A percentile compares a stretch with the other conserved stretches of the same genome.
Conservation (phyloP, 1,140 invertebrate species). For the Papilio polytes region DNA sequence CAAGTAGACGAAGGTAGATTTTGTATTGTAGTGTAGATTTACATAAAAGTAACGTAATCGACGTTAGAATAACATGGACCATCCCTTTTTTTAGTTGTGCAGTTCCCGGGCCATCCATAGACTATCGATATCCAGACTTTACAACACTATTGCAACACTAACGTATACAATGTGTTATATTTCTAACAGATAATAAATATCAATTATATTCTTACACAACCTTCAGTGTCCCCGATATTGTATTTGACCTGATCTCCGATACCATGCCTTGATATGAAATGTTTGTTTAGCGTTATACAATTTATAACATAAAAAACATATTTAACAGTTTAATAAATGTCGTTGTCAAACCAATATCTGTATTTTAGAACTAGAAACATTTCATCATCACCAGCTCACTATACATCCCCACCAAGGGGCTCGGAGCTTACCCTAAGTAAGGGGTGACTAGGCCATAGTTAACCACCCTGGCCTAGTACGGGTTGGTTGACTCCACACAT, state of each 20-base stretch:
- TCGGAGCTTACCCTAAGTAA: too few species aligned
- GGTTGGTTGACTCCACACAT: too few species aligned
- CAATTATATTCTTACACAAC: constrained; percentile 28
- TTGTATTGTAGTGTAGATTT: neutral
- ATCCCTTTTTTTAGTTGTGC: constrained; percentile 31
- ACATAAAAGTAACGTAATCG: neutral
- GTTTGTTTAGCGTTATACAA: neutral
- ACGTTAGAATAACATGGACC: neutral
- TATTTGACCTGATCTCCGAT: constrained; percentile 8
- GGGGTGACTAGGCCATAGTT: too few species aligned
- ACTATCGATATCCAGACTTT: constrained; percentile 23
- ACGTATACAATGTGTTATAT: constrained; percentile 21
- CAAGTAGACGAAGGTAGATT: neutral
- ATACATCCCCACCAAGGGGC: too few species aligned
- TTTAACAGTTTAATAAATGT: neutral
- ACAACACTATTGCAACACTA: constrained; percentile 24
- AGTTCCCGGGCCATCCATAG: constrained; percentile 39
- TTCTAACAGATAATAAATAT: constrained; percentile 25
- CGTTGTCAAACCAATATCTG: constrained; percentile 6
- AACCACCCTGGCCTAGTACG: too few species aligned
- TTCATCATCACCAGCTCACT: too few species aligned
- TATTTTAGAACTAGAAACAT: neutral
- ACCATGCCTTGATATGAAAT: constrained; percentile 6
- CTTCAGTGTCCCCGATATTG: constrained; percentile 8
- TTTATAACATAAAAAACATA: constrained; percentile 22